Conservation (phyloP, 2,113 vertebrate genomes). For the Mus spicilegus region DNA sequence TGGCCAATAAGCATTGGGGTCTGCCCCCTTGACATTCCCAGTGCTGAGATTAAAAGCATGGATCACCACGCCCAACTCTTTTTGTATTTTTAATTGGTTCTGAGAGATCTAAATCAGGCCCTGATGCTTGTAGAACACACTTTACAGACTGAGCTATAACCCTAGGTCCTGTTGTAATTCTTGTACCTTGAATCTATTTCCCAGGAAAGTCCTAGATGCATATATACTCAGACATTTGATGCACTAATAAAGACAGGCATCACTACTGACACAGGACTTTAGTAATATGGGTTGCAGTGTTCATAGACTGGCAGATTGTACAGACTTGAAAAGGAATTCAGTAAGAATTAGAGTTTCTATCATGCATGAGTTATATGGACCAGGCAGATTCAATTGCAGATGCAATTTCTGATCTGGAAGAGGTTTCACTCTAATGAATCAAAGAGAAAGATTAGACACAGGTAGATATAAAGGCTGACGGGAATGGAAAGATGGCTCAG, state of each 20-base stretch:
- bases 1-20: neutral
- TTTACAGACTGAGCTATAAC: neutral
- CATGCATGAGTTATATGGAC: neutral
- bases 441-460: neutral
- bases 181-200: neutral
- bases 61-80: too few species aligned
- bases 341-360: neutral
- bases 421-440: neutral
- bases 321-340: neutral
- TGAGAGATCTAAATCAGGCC: neutral
- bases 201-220: neutral
- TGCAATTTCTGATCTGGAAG: neutral
- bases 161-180: neutral
- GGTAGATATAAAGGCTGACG: neutral
- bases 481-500: neutral
- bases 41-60: neutral
- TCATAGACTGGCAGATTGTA: neutral
- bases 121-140: neutral
- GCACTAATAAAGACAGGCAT: neutral
- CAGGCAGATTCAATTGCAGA: neutral
- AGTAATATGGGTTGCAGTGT: too few species aligned
- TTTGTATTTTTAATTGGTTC: neutral
- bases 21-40: neutral
- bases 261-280: too few species aligned
- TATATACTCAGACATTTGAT: neutral